phyloP scores from a whole-genome alignment of 2,113 vertebrate species.

The Cynoglossus semilaevis region DNA sequence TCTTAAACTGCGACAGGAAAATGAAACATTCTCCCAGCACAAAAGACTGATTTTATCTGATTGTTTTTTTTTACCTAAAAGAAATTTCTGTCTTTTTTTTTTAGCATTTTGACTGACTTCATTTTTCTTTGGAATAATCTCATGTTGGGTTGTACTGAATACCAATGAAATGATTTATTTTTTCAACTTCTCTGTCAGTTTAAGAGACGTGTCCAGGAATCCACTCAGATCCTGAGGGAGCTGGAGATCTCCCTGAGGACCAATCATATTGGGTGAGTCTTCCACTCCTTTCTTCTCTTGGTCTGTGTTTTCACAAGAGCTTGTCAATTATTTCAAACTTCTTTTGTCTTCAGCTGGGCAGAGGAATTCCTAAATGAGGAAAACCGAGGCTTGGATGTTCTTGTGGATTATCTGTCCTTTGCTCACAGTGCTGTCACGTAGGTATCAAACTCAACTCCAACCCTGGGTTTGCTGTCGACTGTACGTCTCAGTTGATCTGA shows the following conservation, averaged over 20 bases:
- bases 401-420: constrained; percentile 90
- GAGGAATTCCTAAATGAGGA: constrained; percentile 90
- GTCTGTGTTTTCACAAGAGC: not conserved
- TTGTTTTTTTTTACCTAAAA: too few species aligned
- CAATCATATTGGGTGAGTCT: constrained; percentile 90
- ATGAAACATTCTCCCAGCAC: not conserved
- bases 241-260: constrained; percentile 95
- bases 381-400: constrained; percentile 87
- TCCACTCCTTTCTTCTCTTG: not conserved
- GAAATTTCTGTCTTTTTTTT: too few species aligned
- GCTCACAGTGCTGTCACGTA: constrained; percentile 85
- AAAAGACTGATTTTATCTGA: not conserved
- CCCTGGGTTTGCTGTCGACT: not conserved
- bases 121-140: too few species aligned
- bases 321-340: not conserved
- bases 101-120: too few species aligned
- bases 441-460: constrained; percentile 10
- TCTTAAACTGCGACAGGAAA: not conserved
- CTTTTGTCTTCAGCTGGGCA: constrained; percentile 75
- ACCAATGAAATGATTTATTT: constrained; percentile 5
- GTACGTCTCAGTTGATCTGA: too few species aligned
- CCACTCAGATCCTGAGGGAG: constrained; percentile 88
- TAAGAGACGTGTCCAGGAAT: constrained; percentile 85
- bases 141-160: too few species aligned
- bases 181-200: constrained; percentile 56